Evolutionary conservation across 1,140 invertebrate genomes (phyloP), one percentile per base, ranked within the genome.

Genomic region (Tetramorium parvispinum): DNA sequence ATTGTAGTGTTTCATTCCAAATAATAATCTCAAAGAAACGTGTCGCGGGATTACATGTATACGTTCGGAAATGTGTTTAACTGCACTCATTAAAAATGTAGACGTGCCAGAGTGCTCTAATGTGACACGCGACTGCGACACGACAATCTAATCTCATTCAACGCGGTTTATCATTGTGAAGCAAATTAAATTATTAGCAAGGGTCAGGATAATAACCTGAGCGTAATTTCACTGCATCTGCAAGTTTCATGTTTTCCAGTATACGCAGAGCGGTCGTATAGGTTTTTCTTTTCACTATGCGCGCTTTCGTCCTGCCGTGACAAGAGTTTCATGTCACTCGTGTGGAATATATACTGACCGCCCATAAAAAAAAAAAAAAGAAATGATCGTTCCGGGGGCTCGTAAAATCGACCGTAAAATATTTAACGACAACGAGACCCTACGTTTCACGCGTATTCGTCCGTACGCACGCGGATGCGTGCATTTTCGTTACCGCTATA

Each of bases 401-500:
- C 88, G 55, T 91, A 90, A 89, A 89, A 88, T 85, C 79, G 51
- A 46, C 63, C 78, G 71, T 91, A 91, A 91, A 91, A 88, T 91
- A 89, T 91, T 91, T 87, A 85, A 89, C 85, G 88, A 78, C 61
- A 66, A 85, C 65, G 24, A 43, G 77, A 65, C 55, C 76, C 63
- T 77, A 55, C 73, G 75, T 66, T 90, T 81, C 53, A 32, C 51
- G 61, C 75, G 59, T 81, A 85, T 71, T 37, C 79, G 66, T 73
- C 3, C 55, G 32, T 40, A 51, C 46, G 27, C 75, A 85, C 77
- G 81, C 37, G 49, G 55, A 75, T 43, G 66, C 77, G 81, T 86
- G 57, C 53, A 76, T 76, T 86, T 89, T 88, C 77, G 68, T 82
- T 57, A 82, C 24, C 46, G 55, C 16, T 16, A 43, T 63, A n/a